Base-by-base conservation (phyloP, 2,797 vertebrate species). In the Enteromius argenteus region DNA sequence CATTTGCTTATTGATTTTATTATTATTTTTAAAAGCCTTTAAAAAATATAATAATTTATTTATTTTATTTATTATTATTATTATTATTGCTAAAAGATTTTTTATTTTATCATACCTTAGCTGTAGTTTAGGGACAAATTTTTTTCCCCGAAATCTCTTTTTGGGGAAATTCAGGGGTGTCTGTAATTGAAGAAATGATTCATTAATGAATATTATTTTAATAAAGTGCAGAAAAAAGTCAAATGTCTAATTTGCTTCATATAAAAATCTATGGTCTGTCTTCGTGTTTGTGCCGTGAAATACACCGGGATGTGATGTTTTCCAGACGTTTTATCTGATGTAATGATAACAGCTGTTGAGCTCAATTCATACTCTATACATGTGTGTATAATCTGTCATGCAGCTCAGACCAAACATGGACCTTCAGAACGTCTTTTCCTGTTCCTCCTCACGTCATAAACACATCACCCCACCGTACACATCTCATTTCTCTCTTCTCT, bases 311-410 rank as follows among this genome's bases (percentile, higher is more conserved):
- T 92, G 86, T 93, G 93, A 94, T 78, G 91, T 88, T 92, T 92
- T 90, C 92, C 93, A 94, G 93, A 93, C 91, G 91, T 90, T 93
- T 91, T 92, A 93, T 93, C 92, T 92, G 93, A 94, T 91, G 91
- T 92, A 91, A 88, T 79, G 91, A 92, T 91, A 90, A 91, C 94
- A 94, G 93, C 90, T 92, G 93, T 88, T 93, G 93, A 93, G 92
- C 91, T 92, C 88, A 93, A 93, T 93, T 91, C 92, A 89, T 93
- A 90, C 79, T 85, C 81, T 82, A 64, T 82, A 64, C 92, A 89
- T 89, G 90, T 93, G 93, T 95, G 90, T 94, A 94, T 94, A 92
- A 94, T 94, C 93, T 90, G 86, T 94, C 92, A 93, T 87, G 82
- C 85, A 83, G 90, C 89, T 94, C 88, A 84, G 91, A 92, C 92